phyloP scores from a whole-genome alignment of 2,888 invertebrate genomes.

The Drosophila sordidapex region DNA sequence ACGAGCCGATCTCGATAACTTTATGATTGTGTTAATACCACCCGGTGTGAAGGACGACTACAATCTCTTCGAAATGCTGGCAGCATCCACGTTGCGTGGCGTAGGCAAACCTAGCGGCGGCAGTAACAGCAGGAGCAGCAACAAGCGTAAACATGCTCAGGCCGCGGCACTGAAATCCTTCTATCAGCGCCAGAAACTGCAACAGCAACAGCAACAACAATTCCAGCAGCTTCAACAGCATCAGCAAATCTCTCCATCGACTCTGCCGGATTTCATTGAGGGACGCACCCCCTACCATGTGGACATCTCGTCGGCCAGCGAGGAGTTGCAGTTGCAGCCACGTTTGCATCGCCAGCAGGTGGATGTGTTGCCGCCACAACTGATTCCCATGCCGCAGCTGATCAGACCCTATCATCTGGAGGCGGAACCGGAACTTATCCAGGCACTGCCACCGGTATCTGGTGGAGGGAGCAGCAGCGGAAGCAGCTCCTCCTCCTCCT shows the following conservation, averaged over 20 bases:
- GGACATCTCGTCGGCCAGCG: conserved; percentile 86
- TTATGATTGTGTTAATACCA: conserved; percentile 89
- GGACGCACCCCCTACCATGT: conserved; percentile 90
- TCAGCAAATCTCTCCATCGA: conserved; percentile 36
- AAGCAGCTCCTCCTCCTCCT: conserved; percentile 47
- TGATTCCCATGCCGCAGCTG: conserved; percentile 82
- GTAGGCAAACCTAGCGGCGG: conserved; percentile 40
- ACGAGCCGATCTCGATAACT: conserved; percentile 90
- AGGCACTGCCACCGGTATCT: conserved; percentile 77
- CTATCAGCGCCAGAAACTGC: conserved; percentile 55
- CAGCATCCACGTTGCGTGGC: conserved; percentile 74
- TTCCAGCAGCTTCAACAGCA: conserved; percentile 39
- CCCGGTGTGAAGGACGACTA: conserved; percentile 83
- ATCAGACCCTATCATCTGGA: conserved; percentile 83
- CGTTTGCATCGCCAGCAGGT: conserved; percentile 82
- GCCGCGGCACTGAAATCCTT: conserved; percentile 49
- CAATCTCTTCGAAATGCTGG: conserved; percentile 78
- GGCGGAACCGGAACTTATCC: conserved; percentile 81
- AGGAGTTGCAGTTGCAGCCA: conserved; percentile 65
- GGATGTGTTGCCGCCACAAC: conserved; percentile 83
- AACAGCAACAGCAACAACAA: conserved; percentile 41
- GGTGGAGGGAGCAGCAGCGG: conserved; percentile 34
- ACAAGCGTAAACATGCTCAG: conserved; percentile 65
- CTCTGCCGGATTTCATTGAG: conserved; percentile 87
- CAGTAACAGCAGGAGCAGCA: conserved; percentile 25